Base-by-base conservation (phyloP, 2,797 vertebrate species). In the Emys orbicularis region DNA sequence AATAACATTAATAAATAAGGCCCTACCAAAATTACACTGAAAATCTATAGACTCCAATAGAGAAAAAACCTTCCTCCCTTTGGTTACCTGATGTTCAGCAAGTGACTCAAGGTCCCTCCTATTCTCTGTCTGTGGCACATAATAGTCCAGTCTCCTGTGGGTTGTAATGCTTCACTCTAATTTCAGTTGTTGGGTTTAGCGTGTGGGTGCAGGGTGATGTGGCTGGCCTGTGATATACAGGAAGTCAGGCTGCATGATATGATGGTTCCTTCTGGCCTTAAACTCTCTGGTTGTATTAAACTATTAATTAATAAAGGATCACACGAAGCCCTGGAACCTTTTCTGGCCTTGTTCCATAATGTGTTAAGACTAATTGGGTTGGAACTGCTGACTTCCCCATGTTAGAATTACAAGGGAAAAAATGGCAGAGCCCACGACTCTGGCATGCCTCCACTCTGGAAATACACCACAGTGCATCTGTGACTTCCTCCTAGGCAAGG, bases 401-500 rank as follows among this genome's bases (percentile, higher is more conserved):
- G 23, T 65, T 81, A 61, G 25, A 41, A 53, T 18, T 9, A 31
- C 49, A 68, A 57, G 76, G 72, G 52, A n/a, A 19, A 44, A 81
- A 72, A 31, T 47, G 52, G 27, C 16, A 41, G 44, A 16, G 50
- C 74, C 25, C 0, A 27, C 34, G 86, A 86, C 84, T 82, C 19
- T 81, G 53, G 74, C 54, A 87, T 7, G 0, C 29, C 87, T 87
- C 61, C 68, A 27, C 41, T 80, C 65, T 59, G 41, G 65, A 74
- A 90, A 29, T 12, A 15, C 52, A 83, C 53, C 41, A 27, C 27
- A 77, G 27, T 59, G 53, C 25, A 49, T 13, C 52, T 61, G 47
- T 25, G 21, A 50, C 53, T 84, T 83, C 72, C 79, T 85, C 47
- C 53, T 81, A 74, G 72, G 81, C 54, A 76, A 79, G 83, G 57